phyloP scores from a whole-genome alignment of 2,888 invertebrate genomes.

The Tachystola acroxantha region DNA sequence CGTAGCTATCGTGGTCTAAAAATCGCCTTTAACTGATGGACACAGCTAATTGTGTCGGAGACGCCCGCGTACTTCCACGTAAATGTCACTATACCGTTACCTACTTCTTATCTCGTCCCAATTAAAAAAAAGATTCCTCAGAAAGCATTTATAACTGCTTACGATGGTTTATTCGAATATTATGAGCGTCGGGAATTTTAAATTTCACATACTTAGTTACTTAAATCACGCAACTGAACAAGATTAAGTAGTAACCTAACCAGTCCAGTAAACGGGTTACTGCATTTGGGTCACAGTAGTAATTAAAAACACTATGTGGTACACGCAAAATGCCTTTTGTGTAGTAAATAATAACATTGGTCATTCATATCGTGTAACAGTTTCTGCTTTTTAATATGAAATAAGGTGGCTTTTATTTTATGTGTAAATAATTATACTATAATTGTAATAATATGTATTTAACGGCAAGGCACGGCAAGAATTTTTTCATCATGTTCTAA shows the following conservation, averaged over 20 bases:
- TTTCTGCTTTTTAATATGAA: constrained; percentile 6
- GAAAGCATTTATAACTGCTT: not conserved
- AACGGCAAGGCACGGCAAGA: too few species aligned
- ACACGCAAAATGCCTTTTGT: constrained; percentile 36
- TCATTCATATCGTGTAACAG: constrained; percentile 19
- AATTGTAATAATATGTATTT: too few species aligned
- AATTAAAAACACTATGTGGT: constrained; percentile 41
- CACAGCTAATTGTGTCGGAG: constrained; percentile 61
- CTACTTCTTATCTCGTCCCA: not conserved
- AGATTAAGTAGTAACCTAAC: constrained; percentile 4
- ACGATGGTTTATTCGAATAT: not conserved
- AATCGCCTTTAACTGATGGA: constrained; percentile 57
- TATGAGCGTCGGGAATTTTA: constrained; percentile 2
- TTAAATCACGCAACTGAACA: constrained; percentile 29
- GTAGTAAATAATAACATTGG: constrained; percentile 22
- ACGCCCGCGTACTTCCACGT: constrained; percentile 27
- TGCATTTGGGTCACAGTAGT: constrained; percentile 51
- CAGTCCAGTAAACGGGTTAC: constrained; percentile 14
- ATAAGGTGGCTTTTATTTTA: too few species aligned
- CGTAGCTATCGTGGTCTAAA: constrained; percentile 33
- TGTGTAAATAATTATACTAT: too few species aligned
- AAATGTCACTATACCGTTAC: constrained; percentile 62
- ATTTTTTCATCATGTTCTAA: too few species aligned
- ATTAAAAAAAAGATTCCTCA: constrained; percentile 1
- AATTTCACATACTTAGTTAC: constrained; percentile 8